phyloP scores from a whole-genome alignment of 23 tunicate genomes.

The Trididemnum nubilum region DNA sequence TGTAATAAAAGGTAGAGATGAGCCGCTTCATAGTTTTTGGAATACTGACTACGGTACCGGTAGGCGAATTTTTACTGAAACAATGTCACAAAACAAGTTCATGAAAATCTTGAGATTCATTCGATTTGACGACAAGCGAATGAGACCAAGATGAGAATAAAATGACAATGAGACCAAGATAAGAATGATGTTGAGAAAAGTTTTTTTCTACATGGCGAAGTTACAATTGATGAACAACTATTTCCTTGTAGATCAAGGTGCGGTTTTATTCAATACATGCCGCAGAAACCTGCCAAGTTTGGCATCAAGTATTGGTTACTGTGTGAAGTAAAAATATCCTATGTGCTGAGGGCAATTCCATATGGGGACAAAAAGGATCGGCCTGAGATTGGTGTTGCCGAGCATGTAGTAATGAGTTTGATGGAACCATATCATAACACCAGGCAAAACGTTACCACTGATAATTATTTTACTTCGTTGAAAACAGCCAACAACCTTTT shows the following conservation, averaged over 20 bases:
- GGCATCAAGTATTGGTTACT: conserved; percentile 33
- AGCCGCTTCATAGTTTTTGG: conserved; percentile 35
- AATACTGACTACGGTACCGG: conserved; percentile 7
- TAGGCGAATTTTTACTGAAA: conserved; percentile 20
- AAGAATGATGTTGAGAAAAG: conserved; percentile 4
- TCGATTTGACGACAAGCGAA: conserved; percentile 31
- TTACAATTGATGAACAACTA: conserved; percentile 23
- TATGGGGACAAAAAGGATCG: conserved; percentile 15
- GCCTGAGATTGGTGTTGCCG: conserved; percentile 18
- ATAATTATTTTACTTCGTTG: conserved; percentile 21
- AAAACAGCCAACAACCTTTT: conserved; percentile 17
- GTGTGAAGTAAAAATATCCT: conserved; percentile 27
- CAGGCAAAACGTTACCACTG: conserved; percentile 24
- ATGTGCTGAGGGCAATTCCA: conserved; percentile 25
- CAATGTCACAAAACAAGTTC: conserved; percentile 28
- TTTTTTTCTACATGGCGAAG: conserved; percentile 20
- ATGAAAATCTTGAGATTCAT: not conserved
- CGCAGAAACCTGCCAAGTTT: conserved; percentile 29
- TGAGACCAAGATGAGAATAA: not conserved
- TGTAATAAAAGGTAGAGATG: conserved; percentile 38
- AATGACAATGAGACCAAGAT: conserved; percentile 25
- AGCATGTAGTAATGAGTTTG: conserved; percentile 31
- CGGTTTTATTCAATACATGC: conserved; percentile 17
- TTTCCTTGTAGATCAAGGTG: conserved; percentile 31
- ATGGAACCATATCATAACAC: conserved; percentile 38